Evolutionary conservation across 1,140 invertebrate species (phyloP), one percentile per base, ranked within the genome.

Genomic region (Mya arenaria): DNA sequence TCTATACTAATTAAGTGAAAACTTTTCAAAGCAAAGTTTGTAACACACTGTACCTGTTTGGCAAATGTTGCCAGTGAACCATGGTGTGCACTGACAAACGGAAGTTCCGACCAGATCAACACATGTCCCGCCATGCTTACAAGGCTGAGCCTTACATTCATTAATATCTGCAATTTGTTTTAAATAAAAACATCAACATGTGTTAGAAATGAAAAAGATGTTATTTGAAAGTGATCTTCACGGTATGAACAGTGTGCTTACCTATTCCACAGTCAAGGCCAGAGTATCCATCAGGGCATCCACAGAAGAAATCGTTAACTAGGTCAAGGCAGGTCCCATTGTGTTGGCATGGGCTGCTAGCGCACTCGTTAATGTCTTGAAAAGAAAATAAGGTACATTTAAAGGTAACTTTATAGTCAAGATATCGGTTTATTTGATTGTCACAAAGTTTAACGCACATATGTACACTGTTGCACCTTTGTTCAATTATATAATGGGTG

Each of bases 41-140:
- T n/a, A n/a, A n/a, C n/a, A n/a, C n/a, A n/a, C n/a, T n/a, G n/a
- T 60, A 74, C 71, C 71, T 19, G 71, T 74, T 74, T 74, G 71
- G 44, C 71, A 74, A 10, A 74, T 6, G 28, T 23, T 56, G 17
- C 56, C 71, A 13, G 52, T 41, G 23, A 74, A 74, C 1, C 71
- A 52, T 25, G 71, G 52, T 39, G 8, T 13, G 41, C 71, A 74
- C 25, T 74, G 25, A 60, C 71, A 74, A 13, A 58, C 34, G n/a
- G 56, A 37, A 1, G 23, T 19, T 30, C 28, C 39, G n/a, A 74
- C 23, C 0, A n/a, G 23, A 37, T 74, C 71, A 4, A 36, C 30
- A 74, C 71, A 74, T 25, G 71, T 74, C 2, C 71, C 71, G 23
- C 71, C 71, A 39, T 74, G 58, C 13, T 13, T 4, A 39, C 71